phyloP scores from a whole-genome alignment of 2,113 vertebrate species.

The Ranitomeya imitator region DNA sequence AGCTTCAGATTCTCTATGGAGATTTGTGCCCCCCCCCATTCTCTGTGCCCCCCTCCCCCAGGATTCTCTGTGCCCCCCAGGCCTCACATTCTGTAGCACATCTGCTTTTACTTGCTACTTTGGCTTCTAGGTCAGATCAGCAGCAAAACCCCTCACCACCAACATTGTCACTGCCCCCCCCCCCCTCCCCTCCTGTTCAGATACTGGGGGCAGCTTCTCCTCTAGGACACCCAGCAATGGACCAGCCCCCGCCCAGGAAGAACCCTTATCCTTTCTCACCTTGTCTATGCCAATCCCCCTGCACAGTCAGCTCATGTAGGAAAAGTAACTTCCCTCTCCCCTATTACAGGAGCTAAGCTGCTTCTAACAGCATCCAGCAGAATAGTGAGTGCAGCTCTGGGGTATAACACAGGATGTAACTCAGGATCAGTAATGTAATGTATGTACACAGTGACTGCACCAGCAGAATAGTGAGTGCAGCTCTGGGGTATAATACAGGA shows the following conservation, averaged over 20 bases:
- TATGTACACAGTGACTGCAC: too few species aligned
- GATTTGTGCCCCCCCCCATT: neutral
- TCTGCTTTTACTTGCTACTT: slow-evolving; percentile 13
- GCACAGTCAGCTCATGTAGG: too few species aligned
- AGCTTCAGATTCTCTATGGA: neutral
- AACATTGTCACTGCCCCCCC: neutral
- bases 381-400: too few species aligned
- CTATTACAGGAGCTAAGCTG: too few species aligned
- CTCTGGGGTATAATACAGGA: too few species aligned
- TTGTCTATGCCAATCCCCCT: neutral
- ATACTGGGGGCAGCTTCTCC: neutral
- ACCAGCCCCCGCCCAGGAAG: neutral
- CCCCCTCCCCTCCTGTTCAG: neutral
- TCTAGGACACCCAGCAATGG: neutral
- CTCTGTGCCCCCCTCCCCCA: neutral
- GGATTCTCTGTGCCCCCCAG: neutral
- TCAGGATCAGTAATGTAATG: too few species aligned
- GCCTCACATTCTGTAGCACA: neutral
- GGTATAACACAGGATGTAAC: too few species aligned
- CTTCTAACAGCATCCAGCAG: too few species aligned
- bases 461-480: too few species aligned
- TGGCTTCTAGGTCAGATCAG: neutral
- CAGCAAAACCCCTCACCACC: neutral
- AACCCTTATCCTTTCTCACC: neutral
- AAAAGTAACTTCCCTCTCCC: too few species aligned